Evolutionary conservation across 2,888 invertebrate species (phyloP), one percentile per base, ranked within the genome.

Genomic region (Macaria liturata): DNA sequence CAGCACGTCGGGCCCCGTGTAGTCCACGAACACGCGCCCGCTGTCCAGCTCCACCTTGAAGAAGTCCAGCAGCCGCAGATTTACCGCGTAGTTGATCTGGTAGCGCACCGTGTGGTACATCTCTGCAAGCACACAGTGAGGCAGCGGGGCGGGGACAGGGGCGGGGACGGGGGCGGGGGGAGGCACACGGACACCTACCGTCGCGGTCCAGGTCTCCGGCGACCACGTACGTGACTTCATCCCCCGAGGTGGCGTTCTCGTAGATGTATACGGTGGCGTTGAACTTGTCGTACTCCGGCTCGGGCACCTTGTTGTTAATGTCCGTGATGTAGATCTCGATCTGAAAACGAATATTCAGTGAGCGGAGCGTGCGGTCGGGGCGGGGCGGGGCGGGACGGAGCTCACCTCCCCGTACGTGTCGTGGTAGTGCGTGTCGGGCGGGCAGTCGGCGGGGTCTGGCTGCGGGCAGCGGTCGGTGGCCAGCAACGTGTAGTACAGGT

Each of bases 271-370:
- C 81, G 0, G 71, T 75, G 0, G 69, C 65, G 0, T 82, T 46
- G 65, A 89, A 91, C 43, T 66, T 49, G 0, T 76, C 77, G 9
- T 81, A 70, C 49, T 79, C 72, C 0, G 93, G 88, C 4, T 63
- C 53, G 0, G 94, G 95, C 9, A 66, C 62, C 70, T 93, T 92
- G 77, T 95, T 94, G 79, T 95, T 95, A 0, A 91, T 91, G 73
- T 95, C 95, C 2, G 90, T 88, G 9, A 95, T 93, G 54, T 79
- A 74, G 42, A 95, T 94, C 9, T 74, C 66, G 60, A 94, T 88
- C 94, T 94, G 75, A n/a, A 67, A 66, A 54, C 34, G 7, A 4
- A 7, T 6, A 7, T 7, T 4, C 34, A 37, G 34, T 4, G 7
- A 37, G 34, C 34, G 34, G 34, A 37, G 34, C 34, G 34, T 1